These are phyloP conservation scores for Albula glossodonta DNA, from an alignment of 2,113 vertebrate species.

Conservation along the genomic window DNA sequence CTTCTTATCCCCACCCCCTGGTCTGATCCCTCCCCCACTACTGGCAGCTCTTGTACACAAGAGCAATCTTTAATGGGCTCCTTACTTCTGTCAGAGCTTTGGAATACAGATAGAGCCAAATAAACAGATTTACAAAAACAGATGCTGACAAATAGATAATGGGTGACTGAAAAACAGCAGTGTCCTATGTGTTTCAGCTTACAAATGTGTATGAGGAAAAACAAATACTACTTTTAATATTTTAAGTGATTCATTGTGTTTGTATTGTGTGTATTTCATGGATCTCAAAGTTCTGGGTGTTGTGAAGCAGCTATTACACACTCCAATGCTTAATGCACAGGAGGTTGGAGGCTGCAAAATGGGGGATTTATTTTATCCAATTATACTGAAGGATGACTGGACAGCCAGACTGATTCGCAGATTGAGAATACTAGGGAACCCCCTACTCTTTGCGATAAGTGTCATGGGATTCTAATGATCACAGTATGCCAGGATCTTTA, in stretches of 20 bases:
- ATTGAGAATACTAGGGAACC: not conserved
- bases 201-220: not conserved
- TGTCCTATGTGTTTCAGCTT: not conserved
- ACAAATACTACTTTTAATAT: not conserved
- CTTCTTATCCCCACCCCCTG: conserved; percentile 6
- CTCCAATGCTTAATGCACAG: no score
- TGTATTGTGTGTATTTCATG: not conserved
- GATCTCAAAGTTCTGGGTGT: not conserved
- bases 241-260: not conserved
- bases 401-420: no score
- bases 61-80: conserved; percentile 45
- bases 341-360: not conserved
- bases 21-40: not conserved
- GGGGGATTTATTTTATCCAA: not conserved
- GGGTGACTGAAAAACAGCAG: not conserved
- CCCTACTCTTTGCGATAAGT: not conserved
- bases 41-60: not conserved
- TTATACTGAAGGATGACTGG: not conserved
- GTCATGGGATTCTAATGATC: not conserved
- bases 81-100: not conserved
- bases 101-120: conserved; percentile 35
- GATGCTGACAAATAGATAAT: conserved; percentile 9
- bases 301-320: not conserved
- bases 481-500: no score
- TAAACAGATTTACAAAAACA: conserved; percentile 41